Evolutionary conservation across 1,140 invertebrate species (phyloP).

Genomic region (Drosophila neocordata): DNA sequence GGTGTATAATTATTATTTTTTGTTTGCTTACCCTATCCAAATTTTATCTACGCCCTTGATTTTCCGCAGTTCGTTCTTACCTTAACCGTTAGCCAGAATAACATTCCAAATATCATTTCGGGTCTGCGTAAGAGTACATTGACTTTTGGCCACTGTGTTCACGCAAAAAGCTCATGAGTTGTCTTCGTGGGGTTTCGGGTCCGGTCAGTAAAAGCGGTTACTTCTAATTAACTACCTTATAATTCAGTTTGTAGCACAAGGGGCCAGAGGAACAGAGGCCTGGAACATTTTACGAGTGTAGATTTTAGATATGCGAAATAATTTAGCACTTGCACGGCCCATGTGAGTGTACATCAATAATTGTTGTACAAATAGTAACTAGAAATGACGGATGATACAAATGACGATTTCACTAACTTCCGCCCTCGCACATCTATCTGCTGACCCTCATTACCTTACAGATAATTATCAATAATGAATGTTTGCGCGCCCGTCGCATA

Average conservation of each 20-base stretch:
- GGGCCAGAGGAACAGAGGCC: too few relatives aligned
- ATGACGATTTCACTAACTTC: constrained; percentile 14
- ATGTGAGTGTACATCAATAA: constrained; percentile 52
- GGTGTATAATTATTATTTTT: too few relatives aligned
- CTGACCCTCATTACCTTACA: not conserved
- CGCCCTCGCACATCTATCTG: not conserved
- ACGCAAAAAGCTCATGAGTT: constrained; percentile 11
- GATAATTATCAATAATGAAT: constrained; percentile 34
- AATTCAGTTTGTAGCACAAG: not conserved
- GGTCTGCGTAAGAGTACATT: constrained; percentile 12
- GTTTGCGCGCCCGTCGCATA: constrained; percentile 13
- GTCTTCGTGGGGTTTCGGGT: not conserved
- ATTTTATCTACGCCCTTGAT: not conserved
- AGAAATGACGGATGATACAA: constrained; percentile 57
- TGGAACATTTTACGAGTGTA: not conserved
- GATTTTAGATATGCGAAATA: constrained; percentile 51
- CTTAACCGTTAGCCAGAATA: constrained; percentile 1
- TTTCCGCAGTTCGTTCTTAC: not conserved
- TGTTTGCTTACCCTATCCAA: not conserved
- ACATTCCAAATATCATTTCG: constrained; percentile 5
- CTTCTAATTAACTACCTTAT: not conserved
- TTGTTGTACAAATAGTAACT: constrained; percentile 43
- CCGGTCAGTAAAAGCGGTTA: not conserved
- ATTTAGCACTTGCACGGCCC: constrained; percentile 52
- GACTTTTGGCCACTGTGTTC: constrained; percentile 10